Evolutionary conservation across 2,888 invertebrate genomes (phyloP).

Genomic region (Arctia plantaginis): DNA sequence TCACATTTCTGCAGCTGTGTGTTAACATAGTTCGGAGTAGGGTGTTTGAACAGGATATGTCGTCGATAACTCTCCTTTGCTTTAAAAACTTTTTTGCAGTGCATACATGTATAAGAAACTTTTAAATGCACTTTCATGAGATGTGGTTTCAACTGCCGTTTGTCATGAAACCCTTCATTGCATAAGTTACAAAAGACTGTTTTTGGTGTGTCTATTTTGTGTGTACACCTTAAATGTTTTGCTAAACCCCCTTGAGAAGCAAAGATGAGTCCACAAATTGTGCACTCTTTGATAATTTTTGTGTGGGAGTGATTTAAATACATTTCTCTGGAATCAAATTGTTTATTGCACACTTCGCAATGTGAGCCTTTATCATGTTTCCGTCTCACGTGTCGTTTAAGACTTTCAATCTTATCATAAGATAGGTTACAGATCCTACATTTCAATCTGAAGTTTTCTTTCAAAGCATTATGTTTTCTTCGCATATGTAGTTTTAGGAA

Average conservation of each 20-base stretch:
- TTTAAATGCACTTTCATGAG: slow-evolving; percentile 77
- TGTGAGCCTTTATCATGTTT: slow-evolving; percentile 75
- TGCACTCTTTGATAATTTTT: slow-evolving; percentile 72
- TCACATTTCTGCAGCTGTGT: slow-evolving; percentile 70
- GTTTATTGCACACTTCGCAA: slow-evolving; percentile 76
- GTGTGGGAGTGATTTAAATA: slow-evolving; percentile 76
- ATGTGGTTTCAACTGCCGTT: slow-evolving; percentile 75
- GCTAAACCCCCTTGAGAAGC: slow-evolving; percentile 74
- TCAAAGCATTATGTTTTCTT: slow-evolving; percentile 76
- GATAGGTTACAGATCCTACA: slow-evolving; percentile 80
- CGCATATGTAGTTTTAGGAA: slow-evolving; percentile 80
- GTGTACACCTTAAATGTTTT: slow-evolving; percentile 75
- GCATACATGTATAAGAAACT: slow-evolving; percentile 73
- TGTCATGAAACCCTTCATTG: slow-evolving; percentile 76
- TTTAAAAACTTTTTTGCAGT: slow-evolving; percentile 75
- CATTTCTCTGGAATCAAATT: slow-evolving; percentile 71
- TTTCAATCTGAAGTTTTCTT: slow-evolving; percentile 75
- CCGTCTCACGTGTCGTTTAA: slow-evolving; percentile 76
- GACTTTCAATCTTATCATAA: slow-evolving; percentile 79
- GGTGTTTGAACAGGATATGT: slow-evolving; percentile 75
- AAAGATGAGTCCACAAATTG: slow-evolving; percentile 76
- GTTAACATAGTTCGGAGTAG: slow-evolving; percentile 39
- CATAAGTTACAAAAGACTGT: slow-evolving; percentile 75
- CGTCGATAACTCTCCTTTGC: slow-evolving; percentile 77
- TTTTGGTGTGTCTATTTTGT: slow-evolving; percentile 74